Evolutionary conservation across 2,797 vertebrate genomes (phyloP).

Genomic region (Scleropages formosus): DNA sequence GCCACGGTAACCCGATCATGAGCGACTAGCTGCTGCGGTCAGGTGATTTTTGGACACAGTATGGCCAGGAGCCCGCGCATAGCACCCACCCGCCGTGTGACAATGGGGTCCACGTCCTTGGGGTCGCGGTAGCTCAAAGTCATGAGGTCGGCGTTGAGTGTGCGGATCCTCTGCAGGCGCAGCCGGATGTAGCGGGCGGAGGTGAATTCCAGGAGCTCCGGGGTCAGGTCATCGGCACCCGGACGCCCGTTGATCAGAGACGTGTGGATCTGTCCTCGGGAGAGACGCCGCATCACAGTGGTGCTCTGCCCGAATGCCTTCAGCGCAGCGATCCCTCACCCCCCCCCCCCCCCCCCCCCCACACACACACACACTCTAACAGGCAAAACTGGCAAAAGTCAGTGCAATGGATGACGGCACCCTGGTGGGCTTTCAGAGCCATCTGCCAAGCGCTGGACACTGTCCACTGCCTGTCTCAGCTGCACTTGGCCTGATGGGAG

Average conservation of each 20-base stretch:
- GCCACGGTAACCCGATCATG: no score
- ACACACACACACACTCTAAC: no score
- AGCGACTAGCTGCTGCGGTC: no score
- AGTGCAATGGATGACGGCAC: no score
- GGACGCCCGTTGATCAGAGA: constrained; percentile 91
- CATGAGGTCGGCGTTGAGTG: constrained; percentile 96
- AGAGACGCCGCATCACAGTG: background rate
- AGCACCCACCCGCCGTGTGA: constrained; percentile 81
- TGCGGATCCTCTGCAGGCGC: constrained; percentile 86
- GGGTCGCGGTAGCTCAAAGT: constrained; percentile 83
- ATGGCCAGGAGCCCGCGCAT: background rate
- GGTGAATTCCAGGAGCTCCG: constrained; percentile 83
- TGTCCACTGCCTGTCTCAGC: no score
- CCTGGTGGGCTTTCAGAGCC: no score
- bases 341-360: no score
- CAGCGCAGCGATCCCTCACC: no score
- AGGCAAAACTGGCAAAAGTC: no score
- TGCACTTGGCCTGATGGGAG: no score
- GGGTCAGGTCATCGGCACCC: constrained; percentile 83
- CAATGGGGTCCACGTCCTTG: constrained; percentile 87
- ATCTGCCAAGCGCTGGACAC: no score
- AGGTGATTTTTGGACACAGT: no score
- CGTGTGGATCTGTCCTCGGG: constrained; percentile 80
- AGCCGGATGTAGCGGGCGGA: constrained; percentile 88
- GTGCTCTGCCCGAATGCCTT: background rate